phyloP scores from a whole-genome alignment of 2,797 vertebrate genomes.

The Loriculus beryllinus region DNA sequence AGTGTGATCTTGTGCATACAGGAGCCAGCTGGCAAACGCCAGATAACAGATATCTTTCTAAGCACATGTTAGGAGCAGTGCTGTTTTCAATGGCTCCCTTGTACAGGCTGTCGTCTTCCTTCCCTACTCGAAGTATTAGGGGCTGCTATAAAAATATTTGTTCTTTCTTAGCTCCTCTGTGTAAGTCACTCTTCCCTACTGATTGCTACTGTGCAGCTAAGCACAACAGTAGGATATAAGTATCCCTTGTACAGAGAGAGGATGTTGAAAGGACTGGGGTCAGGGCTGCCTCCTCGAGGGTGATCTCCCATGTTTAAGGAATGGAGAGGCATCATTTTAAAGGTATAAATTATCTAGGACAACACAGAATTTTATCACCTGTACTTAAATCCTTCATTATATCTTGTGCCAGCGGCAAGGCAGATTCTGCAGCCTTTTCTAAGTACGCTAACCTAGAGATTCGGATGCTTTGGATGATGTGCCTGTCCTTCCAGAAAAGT shows the following conservation, averaged over 20 bases:
- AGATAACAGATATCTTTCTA: conserved; percentile 55
- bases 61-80: conserved; percentile 38
- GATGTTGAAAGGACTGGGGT: conserved; percentile 12
- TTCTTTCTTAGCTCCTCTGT: neutral
- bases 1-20: conserved; percentile 2
- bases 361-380: conserved; percentile 45
- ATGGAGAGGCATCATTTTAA: conserved; percentile 54
- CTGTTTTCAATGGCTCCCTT: conserved; percentile 26
- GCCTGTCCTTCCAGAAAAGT: neutral
- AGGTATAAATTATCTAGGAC: conserved; percentile 46
- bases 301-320: neutral
- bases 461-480: neutral
- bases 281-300: conserved; percentile 36
- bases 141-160: conserved; percentile 37
- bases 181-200: neutral
- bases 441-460: neutral
- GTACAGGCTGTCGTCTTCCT: neutral
- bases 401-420: conserved; percentile 16
- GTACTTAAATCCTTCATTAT: conserved; percentile 48
- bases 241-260: neutral
- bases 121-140: neutral
- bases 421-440: neutral
- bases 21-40: conserved; percentile 50
- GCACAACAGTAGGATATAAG: neutral
- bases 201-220: neutral